These are phyloP conservation scores for Pemphigus obesinymphae DNA, from an alignment of 1,140 invertebrate species.

Conservation along the genomic window DNA sequence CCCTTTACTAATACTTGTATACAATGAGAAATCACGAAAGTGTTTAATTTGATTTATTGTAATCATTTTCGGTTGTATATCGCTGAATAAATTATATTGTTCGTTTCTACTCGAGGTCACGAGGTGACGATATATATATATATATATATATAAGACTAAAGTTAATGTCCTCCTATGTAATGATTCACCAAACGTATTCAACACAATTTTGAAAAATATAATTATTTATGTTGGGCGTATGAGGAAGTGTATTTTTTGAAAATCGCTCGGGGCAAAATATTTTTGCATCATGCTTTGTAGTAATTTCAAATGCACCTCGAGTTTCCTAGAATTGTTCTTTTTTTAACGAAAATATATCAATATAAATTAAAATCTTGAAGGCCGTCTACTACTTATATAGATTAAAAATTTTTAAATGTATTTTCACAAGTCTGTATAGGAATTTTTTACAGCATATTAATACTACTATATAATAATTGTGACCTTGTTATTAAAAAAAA, in stretches of 20 bases:
- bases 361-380: not conserved
- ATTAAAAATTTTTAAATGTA: not conserved
- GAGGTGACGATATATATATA: too few species aligned
- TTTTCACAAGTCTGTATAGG: not conserved
- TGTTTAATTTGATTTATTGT: not conserved
- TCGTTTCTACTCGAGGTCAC: too few species aligned
- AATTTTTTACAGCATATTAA: not conserved
- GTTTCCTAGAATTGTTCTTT: not conserved
- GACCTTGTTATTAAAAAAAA: not conserved
- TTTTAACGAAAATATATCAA: not conserved
- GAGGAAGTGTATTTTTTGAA: not conserved
- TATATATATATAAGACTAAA: too few species aligned
- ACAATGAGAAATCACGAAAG: not conserved
- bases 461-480: not conserved
- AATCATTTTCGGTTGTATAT: not conserved
- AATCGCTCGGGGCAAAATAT: not conserved
- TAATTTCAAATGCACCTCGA: not conserved
- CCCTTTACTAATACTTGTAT: not conserved
- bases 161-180: too few species aligned
- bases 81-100: too few species aligned
- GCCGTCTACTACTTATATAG: not conserved
- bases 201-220: not conserved
- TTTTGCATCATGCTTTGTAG: not conserved
- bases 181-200: not conserved
- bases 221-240: not conserved